These are phyloP conservation scores for Holotrichia oblita DNA, from an alignment of 1,140 invertebrate genomes.

Conservation along the genomic window DNA sequence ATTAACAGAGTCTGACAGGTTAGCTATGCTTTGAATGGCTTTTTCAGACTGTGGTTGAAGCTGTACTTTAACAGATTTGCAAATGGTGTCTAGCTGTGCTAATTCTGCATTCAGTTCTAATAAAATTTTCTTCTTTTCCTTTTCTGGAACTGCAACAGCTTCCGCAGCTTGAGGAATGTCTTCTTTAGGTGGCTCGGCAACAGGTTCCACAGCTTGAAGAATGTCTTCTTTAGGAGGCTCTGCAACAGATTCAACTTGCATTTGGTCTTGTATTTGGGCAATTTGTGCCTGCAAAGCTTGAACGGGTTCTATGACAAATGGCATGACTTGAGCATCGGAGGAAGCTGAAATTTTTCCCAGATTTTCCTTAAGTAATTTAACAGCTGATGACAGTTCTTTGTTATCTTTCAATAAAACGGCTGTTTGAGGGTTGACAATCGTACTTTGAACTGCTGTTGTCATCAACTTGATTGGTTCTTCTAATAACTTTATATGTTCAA, in stretches of 20 bases:
- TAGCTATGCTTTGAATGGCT: neutral
- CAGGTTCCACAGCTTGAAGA: neutral
- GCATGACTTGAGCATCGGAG: neutral
- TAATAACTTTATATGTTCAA: neutral
- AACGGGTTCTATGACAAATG: neutral
- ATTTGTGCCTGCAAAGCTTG: slow-evolving; percentile 9
- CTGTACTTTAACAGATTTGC: slow-evolving; percentile 5
- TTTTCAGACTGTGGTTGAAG: slow-evolving; percentile 21
- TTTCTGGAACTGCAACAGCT: neutral
- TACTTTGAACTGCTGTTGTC: neutral
- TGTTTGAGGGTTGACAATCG: neutral
- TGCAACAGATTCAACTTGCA: neutral
- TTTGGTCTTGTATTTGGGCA: slow-evolving; percentile 26
- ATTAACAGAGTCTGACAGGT: neutral
- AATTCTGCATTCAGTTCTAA: neutral
- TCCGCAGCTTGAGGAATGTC: neutral
- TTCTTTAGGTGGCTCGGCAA: neutral
- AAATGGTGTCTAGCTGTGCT: neutral
- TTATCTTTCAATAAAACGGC: neutral
- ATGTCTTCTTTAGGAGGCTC: neutral
- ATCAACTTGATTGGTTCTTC: slow-evolving; percentile 18
- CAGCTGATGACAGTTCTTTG: neutral
- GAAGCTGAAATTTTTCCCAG: neutral
- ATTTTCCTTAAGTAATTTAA: slow-evolving; percentile 6
- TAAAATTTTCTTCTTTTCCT: neutral